Evolutionary conservation across 1,140 invertebrate genomes (phyloP), one percentile per base, ranked within the genome.

Genomic region (Scylla paramamosain): DNA sequence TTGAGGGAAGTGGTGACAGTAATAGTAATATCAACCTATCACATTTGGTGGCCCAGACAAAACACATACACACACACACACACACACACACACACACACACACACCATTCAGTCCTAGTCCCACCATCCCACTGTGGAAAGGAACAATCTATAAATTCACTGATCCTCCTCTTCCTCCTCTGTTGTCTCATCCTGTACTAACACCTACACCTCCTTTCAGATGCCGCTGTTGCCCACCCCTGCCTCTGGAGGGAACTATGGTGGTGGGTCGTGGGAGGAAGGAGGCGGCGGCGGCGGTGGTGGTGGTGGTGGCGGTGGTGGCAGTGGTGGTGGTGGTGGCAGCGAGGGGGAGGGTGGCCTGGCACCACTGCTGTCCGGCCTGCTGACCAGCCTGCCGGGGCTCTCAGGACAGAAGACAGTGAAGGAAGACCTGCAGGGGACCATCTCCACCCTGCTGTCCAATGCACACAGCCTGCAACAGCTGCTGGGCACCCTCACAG

Each of bases 391-490:
- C 28, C 28, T 94, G 48, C 93, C 94, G 7, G 96, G 96, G 4
- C 77, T 94, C 0, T n/a, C 32, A 32, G 28, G 16, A 28, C 48
- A 77, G n/a, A 93, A 93, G 46, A 10, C 91, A 12, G 20, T 39
- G 4, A 94, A 95, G 46, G 96, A 96, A 7, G 97, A 97, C 29
- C 88, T 97, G 45, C 96, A 97, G 94, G 96, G 96, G 83, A 96
- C 97, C 14, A 96, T 97, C 48, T 96, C 96, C 83, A 96, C 96
- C 25, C 90, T 97, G 10, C 94, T 97, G 39, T 97, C 94, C 87
- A 97, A 97, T 96, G 96, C 97, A 20, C 96, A 97, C 77, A 96
- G 96, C 94, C 96, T 97, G 89, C 96, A 96, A 48, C 96, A 97
- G 93, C 95, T 97, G 10, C 95, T 97, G 45, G 96, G 96, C 2